A percentile compares a stretch with the other conserved stretches of the same genome.
Conservation (phyloP, 2,113 vertebrate species). For the Crotalus helleri region DNA sequence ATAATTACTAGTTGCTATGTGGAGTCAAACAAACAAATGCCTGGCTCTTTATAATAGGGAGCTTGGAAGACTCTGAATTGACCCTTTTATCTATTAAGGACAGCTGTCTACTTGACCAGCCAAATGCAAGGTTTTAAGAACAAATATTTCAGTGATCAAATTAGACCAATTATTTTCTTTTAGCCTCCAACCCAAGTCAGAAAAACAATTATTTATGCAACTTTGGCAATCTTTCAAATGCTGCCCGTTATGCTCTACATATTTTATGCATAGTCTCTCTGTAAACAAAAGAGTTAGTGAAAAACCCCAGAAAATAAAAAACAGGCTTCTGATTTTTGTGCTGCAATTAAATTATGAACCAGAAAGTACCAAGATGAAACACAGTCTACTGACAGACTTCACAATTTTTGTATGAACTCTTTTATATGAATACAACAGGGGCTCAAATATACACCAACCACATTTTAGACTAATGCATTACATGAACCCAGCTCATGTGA, state of each 20-base stretch:
- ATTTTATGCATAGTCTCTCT: not conserved
- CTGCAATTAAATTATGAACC: not conserved
- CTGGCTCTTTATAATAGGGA: not conserved
- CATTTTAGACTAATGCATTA: not conserved
- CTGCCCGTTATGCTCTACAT: not conserved
- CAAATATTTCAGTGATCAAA: not conserved
- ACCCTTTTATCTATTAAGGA: not conserved
- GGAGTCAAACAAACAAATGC: not conserved
- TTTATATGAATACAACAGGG: not conserved
- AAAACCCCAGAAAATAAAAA: not conserved
- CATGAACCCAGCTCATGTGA: not conserved
- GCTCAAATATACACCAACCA: not conserved
- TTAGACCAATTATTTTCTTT: not conserved
- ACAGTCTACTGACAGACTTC: not conserved
- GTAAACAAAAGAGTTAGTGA: not conserved
- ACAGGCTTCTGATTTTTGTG: not conserved
- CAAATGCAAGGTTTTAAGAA: not conserved
- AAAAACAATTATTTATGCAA: not conserved
- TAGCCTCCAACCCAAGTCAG: not conserved
- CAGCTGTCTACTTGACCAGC: not conserved
- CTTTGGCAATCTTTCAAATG: rapidly evolving
- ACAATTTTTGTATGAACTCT: not conserved
- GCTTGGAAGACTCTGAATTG: not conserved
- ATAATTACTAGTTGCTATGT: not conserved
- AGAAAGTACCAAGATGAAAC: not conserved